These are phyloP conservation scores for Piprites chloris DNA, from an alignment of 2,113 vertebrate species.

Conservation along the genomic window DNA sequence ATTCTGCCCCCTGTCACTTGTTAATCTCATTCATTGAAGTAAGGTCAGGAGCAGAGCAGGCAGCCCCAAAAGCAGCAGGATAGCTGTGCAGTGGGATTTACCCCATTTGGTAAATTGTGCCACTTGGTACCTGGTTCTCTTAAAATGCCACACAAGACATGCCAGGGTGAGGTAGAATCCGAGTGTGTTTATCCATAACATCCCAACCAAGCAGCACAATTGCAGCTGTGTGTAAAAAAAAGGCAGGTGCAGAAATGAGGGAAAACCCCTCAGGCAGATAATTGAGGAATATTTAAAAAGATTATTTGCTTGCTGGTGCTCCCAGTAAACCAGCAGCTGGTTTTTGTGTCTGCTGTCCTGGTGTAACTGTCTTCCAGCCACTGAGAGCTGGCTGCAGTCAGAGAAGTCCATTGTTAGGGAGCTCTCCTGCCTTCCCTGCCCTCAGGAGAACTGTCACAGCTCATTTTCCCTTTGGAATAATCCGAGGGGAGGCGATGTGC, in stretches of 20 bases:
- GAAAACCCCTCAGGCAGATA: not conserved
- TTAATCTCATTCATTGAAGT: not conserved
- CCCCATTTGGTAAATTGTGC: not conserved
- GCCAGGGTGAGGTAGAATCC: not conserved
- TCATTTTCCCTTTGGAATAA: not conserved
- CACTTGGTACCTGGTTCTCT: not conserved
- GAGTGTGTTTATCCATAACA: constrained; percentile 15
- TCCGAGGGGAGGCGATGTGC: not conserved
- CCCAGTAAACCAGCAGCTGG: not conserved
- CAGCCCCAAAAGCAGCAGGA: not conserved
- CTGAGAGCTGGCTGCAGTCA: not conserved
- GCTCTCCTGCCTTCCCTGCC: not conserved
- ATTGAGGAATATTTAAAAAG: not conserved
- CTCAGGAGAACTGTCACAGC: not conserved
- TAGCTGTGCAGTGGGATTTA: not conserved
- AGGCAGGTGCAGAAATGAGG: not conserved
- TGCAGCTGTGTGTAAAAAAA: not conserved
- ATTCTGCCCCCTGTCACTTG: not conserved
- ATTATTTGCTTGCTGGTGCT: not conserved
- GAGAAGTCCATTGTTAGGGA: not conserved
- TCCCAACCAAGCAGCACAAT: not conserved
- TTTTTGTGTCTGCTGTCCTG: not conserved
- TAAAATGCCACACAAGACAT: not conserved
- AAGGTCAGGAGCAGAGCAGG: not conserved
- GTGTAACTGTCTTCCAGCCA: not conserved